Conservation (phyloP, 1,140 invertebrate species). For the Goniozus legneri region DNA sequence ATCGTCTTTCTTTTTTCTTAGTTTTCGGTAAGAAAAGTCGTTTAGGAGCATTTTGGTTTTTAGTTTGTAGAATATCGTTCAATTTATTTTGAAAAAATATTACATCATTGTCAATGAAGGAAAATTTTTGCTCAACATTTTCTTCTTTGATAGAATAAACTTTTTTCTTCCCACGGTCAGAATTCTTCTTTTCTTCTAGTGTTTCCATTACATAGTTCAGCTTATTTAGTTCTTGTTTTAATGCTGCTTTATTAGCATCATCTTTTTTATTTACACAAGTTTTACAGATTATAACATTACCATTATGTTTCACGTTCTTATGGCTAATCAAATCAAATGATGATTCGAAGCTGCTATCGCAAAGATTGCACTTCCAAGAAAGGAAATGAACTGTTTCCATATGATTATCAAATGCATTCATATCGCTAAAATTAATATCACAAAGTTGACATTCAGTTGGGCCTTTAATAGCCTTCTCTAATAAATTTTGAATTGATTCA, state of each 20-base stretch:
- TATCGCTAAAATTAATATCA: constrained; percentile 22
- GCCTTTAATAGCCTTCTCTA: constrained; percentile 12
- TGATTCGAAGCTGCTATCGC: constrained; percentile 17
- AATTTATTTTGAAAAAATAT: not conserved
- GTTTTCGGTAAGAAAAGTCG: not conserved
- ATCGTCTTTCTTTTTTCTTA: not conserved
- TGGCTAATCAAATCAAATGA: constrained; percentile 19
- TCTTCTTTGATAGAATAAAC: constrained; percentile 1
- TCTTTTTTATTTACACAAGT: constrained; percentile 1
- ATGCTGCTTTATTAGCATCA: not conserved
- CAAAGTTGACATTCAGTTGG: constrained; percentile 29
- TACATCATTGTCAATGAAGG: not conserved
- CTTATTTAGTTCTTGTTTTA: not conserved
- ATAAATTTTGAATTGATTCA: constrained; percentile 9
- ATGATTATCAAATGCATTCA: constrained; percentile 25
- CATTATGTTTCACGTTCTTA: constrained; percentile 16
- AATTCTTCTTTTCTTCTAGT: not conserved
- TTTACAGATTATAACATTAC: constrained; percentile 14
- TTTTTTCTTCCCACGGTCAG: constrained; percentile 2
- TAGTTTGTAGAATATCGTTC: not conserved
- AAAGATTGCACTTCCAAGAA: constrained; percentile 20
- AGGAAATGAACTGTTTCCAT: constrained; percentile 20
- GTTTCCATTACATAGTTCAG: not conserved
- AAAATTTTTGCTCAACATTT: not conserved
- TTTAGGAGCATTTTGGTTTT: not conserved